These are phyloP conservation scores for Ctenochaetus hawaiiensis DNA, from an alignment of 2,797 vertebrate genomes.

Conservation along the genomic window DNA sequence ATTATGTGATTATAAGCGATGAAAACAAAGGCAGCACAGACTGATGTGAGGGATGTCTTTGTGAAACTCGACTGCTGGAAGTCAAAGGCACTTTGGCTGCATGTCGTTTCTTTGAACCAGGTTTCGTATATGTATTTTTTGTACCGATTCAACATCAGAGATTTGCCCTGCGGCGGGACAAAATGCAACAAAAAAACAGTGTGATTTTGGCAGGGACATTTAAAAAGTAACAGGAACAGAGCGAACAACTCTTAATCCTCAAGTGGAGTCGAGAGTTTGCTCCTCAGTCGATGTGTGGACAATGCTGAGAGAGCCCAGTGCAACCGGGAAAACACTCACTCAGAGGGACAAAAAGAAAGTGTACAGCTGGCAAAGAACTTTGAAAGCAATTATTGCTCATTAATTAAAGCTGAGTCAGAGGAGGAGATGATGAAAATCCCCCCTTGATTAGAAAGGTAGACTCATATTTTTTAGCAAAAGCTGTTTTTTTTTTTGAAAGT, in stretches of 20 bases:
- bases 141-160: neutral
- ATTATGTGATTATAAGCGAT: slow-evolving; percentile 8
- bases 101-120: slow-evolving; percentile 7
- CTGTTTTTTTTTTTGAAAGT: slow-evolving; percentile 21
- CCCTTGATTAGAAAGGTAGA: slow-evolving; percentile 23
- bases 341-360: slow-evolving; percentile 6
- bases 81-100: neutral
- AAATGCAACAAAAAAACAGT: neutral
- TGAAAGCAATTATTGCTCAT: slow-evolving; percentile 56
- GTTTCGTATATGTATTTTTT: neutral
- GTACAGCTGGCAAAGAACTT: slow-evolving; percentile 28
- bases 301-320: neutral
- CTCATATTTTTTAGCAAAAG: slow-evolving; percentile 1
- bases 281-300: slow-evolving; percentile 21
- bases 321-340: neutral
- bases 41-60: slow-evolving; percentile 3
- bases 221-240: slow-evolving; percentile 13
- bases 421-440: slow-evolving; percentile 40
- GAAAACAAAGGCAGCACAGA: slow-evolving; percentile 13
- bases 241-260: slow-evolving; percentile 4
- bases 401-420: slow-evolving; percentile 36
- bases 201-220: neutral
- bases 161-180: slow-evolving; percentile 5
- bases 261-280: slow-evolving; percentile 1
- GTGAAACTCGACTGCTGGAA: slow-evolving; percentile 1